These are phyloP conservation scores for Colostygia pectinataria DNA, from an alignment of 2,888 invertebrate genomes.

Conservation along the genomic window DNA sequence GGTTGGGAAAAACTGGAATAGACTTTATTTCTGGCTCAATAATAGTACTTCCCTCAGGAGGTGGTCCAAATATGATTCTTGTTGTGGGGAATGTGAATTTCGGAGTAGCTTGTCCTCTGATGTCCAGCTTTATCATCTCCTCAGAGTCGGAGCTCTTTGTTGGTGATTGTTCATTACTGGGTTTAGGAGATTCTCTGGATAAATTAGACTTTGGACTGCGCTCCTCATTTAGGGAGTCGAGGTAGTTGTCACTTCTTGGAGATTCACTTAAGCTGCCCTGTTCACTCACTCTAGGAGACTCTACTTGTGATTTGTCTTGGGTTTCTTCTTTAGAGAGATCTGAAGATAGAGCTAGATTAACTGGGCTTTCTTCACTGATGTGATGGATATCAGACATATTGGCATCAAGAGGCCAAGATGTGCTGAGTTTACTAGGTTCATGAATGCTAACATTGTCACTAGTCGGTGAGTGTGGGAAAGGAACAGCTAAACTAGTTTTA, in stretches of 20 bases:
- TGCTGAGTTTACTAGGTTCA: conserved; percentile 56
- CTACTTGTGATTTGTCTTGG: conserved; percentile 42
- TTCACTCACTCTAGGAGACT: conserved; percentile 36
- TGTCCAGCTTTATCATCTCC: conserved; percentile 77
- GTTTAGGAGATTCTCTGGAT: conserved; percentile 19
- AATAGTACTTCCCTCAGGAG: conserved; percentile 64
- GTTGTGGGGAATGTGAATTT: conserved; percentile 61
- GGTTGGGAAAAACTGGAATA: conserved; percentile 63
- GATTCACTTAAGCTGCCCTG: conserved; percentile 48
- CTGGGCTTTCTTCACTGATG: conserved; percentile 73
- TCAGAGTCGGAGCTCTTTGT: conserved; percentile 65
- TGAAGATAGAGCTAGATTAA: conserved; percentile 62
- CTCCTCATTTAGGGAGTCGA: conserved; percentile 69
- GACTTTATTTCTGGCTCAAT: conserved; percentile 54
- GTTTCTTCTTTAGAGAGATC: conserved; percentile 60
- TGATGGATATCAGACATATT: conserved; percentile 61
- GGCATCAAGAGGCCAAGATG: conserved; percentile 63
- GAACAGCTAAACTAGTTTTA: conserved; percentile 49
- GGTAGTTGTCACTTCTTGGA: conserved; percentile 58
- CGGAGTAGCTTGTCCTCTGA: conserved; percentile 68
- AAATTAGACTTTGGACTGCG: conserved; percentile 44
- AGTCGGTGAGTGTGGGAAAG: conserved; percentile 42
- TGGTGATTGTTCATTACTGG: conserved; percentile 38
- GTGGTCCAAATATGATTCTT: conserved; percentile 75
- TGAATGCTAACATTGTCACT: conserved; percentile 55